Conservation (phyloP, 1,140 invertebrate genomes). For the Aphidius gifuensis region DNA sequence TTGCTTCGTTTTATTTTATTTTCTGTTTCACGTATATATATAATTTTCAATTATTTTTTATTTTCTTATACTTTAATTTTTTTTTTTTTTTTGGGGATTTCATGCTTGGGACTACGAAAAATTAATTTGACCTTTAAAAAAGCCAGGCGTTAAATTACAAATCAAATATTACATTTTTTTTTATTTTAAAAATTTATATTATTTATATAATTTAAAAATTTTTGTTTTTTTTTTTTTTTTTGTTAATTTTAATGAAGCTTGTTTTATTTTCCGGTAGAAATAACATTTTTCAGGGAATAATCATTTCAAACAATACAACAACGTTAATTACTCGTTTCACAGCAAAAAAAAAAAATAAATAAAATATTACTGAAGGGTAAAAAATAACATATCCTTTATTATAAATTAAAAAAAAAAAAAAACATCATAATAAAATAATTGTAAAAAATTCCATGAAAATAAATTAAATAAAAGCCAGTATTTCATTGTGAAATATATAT, state of each 20-base stretch:
- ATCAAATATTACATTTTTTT: constrained; percentile 4
- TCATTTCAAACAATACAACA: constrained; percentile 12
- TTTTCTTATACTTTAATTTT: background rate
- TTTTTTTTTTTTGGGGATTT: constrained; percentile 1
- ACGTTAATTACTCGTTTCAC: constrained; percentile 10
- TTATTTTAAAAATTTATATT: no score
- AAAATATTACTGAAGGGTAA: no score
- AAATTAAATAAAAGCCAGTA: background rate
- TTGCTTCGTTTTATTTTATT: background rate
- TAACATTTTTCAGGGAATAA: constrained; percentile 10
- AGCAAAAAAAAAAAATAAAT: background rate
- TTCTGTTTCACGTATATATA: background rate
- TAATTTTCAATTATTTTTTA: background rate
- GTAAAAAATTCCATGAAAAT: background rate
- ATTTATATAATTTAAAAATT: background rate
- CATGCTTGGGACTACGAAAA: constrained; percentile 17
- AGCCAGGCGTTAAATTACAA: constrained; percentile 2
- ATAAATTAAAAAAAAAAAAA: no score
- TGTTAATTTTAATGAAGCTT: constrained; percentile 7
- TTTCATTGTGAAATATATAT: no score
- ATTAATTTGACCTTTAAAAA: constrained; percentile 13
- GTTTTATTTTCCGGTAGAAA: constrained; percentile 8
- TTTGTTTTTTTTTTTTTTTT: background rate
- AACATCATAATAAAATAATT: background rate
- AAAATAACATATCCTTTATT: no score